These are phyloP conservation scores for Eptesicus fuscus DNA, from an alignment of 2,113 vertebrate species.

Conservation along the genomic window DNA sequence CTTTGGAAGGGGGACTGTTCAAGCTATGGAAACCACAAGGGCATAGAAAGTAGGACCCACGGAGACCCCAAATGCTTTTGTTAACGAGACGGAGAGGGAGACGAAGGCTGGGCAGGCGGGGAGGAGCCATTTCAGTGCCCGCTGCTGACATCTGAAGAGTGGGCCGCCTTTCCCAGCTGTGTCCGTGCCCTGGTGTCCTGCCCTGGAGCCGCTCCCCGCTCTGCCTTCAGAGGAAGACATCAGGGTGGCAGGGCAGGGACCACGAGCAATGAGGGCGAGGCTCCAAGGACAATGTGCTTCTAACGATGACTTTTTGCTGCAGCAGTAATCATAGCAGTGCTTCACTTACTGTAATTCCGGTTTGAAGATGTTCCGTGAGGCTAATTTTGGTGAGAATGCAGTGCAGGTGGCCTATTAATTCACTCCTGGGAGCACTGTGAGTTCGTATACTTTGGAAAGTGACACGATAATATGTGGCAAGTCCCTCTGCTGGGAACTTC, in stretches of 20 bases:
- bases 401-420: not conserved
- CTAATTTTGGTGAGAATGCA: not conserved
- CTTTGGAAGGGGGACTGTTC: not conserved
- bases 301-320: not conserved
- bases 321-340: not conserved
- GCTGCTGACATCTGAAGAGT: not conserved
- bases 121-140: not conserved
- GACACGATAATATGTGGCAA: not conserved
- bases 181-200: not conserved
- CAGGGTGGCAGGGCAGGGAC: not conserved
- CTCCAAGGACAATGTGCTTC: not conserved
- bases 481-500: not conserved
- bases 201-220: not conserved
- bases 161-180: not conserved
- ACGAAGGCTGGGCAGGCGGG: not conserved
- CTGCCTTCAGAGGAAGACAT: not conserved
- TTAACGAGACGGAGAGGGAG: not conserved
- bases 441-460: not conserved
- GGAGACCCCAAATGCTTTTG: not conserved
- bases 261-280: not conserved
- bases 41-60: not conserved
- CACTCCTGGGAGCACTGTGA: not conserved
- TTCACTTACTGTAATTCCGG: not conserved
- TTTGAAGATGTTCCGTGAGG: not conserved
- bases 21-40: not conserved